Evolutionary conservation across 1,140 invertebrate species (phyloP), one percentile per base, ranked within the genome.

Genomic region (Drosophila obscura): DNA sequence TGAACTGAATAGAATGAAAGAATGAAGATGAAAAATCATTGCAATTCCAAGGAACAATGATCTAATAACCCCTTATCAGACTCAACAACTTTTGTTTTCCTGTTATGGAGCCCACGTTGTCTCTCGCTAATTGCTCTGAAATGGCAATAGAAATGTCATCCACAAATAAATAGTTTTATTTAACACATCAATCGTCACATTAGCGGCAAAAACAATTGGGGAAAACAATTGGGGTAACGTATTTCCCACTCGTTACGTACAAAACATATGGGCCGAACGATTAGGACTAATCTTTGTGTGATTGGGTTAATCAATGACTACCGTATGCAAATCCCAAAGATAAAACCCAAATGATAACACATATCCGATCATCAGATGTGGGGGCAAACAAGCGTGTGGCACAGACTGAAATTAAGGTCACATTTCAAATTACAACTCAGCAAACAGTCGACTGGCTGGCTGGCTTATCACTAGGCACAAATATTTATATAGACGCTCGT

Each of bases 391-490:
- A 13, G 35, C 35, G 35, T 39, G 35, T 39, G 35, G 35, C 35
- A 39, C 11, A 43, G 41, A 28, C 28, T 24, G 13, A 68, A 69
- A 68, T 48, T 67, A 67, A 67, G 65, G 65, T 39, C 62, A 53
- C 11, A 39, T 35, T 35, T 11, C 9, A 0, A 35, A 9, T 35
- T 35, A 35, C 31, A 35, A 11, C 31, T 2, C 31, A 11, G 31
- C 31, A 35, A 11, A 35, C 9, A 35, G 31, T 11, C 35, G 51
- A 19, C 9, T 19, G 39, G 31, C 31, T 31, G 31, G 28, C 35
- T 13, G 43, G 45, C 80, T 85, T 83, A 83, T 83, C 80, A 73
- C 49, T 53, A 44, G 35, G 31, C 72, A 51, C 35, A 52, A 73
- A 72, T 73, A 64, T 72, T 66, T 68, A 68, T 80, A 79, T 61